These are phyloP conservation scores for Boleophthalmus pectinirostris DNA, from an alignment of 2,113 vertebrate genomes.

Conservation along the genomic window DNA sequence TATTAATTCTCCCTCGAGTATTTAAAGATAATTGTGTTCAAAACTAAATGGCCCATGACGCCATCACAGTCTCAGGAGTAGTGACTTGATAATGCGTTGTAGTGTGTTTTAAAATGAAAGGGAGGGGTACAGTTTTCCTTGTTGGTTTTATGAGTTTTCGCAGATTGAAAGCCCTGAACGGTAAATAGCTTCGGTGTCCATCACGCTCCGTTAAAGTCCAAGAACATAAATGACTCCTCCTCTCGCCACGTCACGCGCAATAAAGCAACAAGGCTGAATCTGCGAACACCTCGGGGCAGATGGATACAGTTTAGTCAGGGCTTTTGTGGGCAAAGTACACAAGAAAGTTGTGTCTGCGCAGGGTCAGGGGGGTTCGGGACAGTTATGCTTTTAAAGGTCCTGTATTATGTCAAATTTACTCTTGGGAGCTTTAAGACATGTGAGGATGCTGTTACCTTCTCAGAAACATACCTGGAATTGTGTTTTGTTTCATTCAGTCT, in stretches of 20 bases:
- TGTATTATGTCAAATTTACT: too few species aligned
- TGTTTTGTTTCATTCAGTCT: too few species aligned
- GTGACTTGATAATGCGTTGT: constrained; percentile 9
- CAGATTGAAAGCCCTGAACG: constrained; percentile 4
- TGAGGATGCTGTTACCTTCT: too few species aligned
- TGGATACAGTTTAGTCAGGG: not conserved
- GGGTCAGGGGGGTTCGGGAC: not conserved
- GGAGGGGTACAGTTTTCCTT: not conserved
- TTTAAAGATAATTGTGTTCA: not conserved
- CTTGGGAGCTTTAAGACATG: too few species aligned
- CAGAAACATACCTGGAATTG: too few species aligned
- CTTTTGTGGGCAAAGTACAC: not conserved
- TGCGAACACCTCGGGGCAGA: not conserved
- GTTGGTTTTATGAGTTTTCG: constrained; percentile 4
- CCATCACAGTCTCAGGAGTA: not conserved
- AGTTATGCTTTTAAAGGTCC: too few species aligned
- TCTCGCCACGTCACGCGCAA: constrained; percentile 11
- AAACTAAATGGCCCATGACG: not conserved
- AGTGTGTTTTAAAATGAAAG: not conserved
- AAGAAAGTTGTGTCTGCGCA: not conserved
- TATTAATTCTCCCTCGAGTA: not conserved
- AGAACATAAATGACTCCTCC: not conserved
- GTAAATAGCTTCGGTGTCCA: constrained; percentile 14
- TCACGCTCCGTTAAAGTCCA: not conserved
- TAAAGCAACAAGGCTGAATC: constrained; percentile 14